Base-by-base conservation (phyloP, 2,888 invertebrate species). In the Microctonus brassicae region DNA sequence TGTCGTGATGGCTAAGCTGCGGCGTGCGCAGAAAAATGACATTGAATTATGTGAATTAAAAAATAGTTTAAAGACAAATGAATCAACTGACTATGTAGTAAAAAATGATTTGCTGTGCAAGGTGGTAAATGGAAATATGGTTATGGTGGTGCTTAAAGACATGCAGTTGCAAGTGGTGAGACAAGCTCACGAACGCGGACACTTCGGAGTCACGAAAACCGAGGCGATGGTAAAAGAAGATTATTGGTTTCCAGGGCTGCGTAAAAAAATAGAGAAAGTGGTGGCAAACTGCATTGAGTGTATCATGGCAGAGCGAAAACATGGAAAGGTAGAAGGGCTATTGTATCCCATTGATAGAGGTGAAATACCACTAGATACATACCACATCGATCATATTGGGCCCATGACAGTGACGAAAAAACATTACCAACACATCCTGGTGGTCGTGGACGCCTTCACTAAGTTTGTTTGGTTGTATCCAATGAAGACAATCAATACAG, bases 381-480 rank as follows among this genome's bases (percentile, higher is more conserved):
- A 61, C 57, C 74, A 72, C n/a, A n/a, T n/a, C n/a, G n/a, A n/a
- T n/a, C n/a, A n/a, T n/a, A n/a, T n/a, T n/a, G n/a, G n/a, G n/a
- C 72, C 76, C 13, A 20, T 76, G 17, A 39, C 67, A 2, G 42
- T 72, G 4, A 75, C 72, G n/a, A 72, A 66, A 47, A 71, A 74
- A 22, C 55, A 22, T 2, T 74, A 70, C 26, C 29, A 39, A 5
- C 58, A 73, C 24, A 60, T 71, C 9, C 69, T 74, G 20, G 72
- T 65, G 11, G 73, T 76, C 5, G 57, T 76, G 17, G 73, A 76
- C 39, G 69, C 39, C 4, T 75, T 74, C 22, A 42, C 66, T 4
- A 73, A 73, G 47, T 73, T 71, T 61, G 65, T 63, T 0, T 73
- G 71, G 73, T n/a, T 83, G 10, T 82, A 82, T 64, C 69, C 81